These are phyloP conservation scores for Gastracanthus pulcherrimus DNA, from an alignment of 2,888 invertebrate species.

Conservation along the genomic window DNA sequence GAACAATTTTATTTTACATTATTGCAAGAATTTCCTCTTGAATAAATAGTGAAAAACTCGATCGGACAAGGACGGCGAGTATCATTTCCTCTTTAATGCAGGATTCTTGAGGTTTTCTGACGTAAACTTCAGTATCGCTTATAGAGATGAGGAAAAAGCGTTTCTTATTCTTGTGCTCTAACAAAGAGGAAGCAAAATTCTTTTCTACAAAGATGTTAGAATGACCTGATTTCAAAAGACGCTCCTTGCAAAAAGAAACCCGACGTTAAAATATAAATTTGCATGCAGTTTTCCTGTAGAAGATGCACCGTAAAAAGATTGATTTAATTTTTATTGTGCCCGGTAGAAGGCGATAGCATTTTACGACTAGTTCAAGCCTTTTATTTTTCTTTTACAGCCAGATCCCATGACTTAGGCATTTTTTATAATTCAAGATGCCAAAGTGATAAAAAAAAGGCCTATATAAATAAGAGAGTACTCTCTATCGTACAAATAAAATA, in stretches of 20 bases:
- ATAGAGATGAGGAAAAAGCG: background rate
- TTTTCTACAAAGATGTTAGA: background rate
- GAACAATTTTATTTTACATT: too few relatives aligned
- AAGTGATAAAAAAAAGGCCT: too few relatives aligned
- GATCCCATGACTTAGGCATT: too few relatives aligned
- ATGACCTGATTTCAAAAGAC: background rate
- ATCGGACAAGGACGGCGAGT: background rate
- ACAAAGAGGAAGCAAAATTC: background rate
- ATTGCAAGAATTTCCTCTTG: background rate
- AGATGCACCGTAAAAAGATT: background rate
- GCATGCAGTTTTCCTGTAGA: background rate
- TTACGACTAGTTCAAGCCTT: too few relatives aligned
- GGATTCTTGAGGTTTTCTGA: background rate
- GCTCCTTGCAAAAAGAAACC: background rate
- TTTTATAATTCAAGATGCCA: too few relatives aligned
- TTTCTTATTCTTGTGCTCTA: background rate
- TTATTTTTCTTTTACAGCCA: too few relatives aligned
- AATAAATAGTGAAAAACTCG: background rate
- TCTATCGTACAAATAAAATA: too few relatives aligned
- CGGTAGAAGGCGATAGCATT: background rate
- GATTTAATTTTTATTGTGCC: background rate
- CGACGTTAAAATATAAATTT: background rate
- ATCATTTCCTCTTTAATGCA: background rate
- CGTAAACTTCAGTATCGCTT: background rate
- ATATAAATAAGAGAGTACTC: too few relatives aligned